Evolutionary conservation across 1,140 invertebrate species (phyloP).

Genomic region (Cydia pomonella): DNA sequence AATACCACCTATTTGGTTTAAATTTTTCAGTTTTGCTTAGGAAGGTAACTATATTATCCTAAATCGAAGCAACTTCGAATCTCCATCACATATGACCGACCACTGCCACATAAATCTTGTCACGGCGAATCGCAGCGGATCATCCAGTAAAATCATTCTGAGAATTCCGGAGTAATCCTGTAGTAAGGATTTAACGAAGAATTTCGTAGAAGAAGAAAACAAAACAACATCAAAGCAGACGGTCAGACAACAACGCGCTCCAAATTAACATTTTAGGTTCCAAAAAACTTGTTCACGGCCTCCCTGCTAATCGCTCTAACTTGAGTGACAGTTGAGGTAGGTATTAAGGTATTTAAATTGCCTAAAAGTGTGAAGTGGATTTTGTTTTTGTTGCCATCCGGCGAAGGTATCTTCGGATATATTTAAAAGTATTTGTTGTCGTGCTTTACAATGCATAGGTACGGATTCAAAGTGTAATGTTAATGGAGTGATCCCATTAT

Average conservation of each 20-base stretch:
- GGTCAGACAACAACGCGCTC: constrained; percentile 24
- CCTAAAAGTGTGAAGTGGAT: constrained; percentile 35
- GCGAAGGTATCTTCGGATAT: constrained; percentile 13
- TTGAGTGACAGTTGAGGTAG: constrained; percentile 30
- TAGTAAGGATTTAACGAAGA: neutral
- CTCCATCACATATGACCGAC: neutral
- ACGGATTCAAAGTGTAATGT: neutral
- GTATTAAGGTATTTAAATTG: constrained; percentile 33
- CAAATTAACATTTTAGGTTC: constrained; percentile 26
- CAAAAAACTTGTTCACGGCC: constrained; percentile 30
- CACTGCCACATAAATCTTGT: neutral
- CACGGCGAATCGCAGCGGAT: neutral
- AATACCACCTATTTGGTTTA: too few species aligned
- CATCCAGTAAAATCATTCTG: neutral
- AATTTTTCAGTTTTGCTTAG: too few species aligned
- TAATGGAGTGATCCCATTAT: constrained; percentile 7
- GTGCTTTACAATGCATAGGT: neutral
- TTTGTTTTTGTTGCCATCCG: constrained; percentile 31
- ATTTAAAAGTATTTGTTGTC: constrained; percentile 36
- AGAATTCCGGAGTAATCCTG: neutral
- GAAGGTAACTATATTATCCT: too few species aligned
- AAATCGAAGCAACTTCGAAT: too few species aligned
- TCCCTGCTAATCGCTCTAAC: constrained; percentile 28
- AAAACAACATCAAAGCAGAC: constrained; percentile 19
- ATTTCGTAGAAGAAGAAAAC: neutral